phyloP scores from a whole-genome alignment of 2,113 vertebrate genomes.

The Spilogale gracilis region DNA sequence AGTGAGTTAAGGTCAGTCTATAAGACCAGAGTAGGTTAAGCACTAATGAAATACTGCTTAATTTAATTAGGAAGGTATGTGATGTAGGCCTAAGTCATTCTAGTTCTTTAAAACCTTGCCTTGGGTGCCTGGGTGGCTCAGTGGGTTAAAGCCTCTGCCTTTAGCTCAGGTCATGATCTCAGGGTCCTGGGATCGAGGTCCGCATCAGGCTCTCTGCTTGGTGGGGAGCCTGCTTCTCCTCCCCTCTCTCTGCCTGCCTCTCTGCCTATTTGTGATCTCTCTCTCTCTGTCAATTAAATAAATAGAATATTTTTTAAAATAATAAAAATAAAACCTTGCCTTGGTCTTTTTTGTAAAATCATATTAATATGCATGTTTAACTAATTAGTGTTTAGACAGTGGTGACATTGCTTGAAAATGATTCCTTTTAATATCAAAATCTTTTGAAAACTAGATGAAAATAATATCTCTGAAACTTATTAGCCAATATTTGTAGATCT shows the following conservation, averaged over 20 bases:
- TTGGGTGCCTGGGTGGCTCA: neutral
- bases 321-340: neutral
- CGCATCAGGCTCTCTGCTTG: too few relatives aligned
- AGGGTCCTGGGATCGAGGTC: too few relatives aligned
- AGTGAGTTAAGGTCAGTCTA: neutral
- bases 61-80: constrained; percentile 39
- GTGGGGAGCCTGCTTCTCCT: too few relatives aligned
- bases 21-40: constrained; percentile 1
- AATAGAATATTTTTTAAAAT: too few relatives aligned
- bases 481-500: neutral
- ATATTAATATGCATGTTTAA: constrained; percentile 17
- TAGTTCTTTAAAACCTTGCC: constrained; percentile 33
- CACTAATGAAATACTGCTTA: constrained; percentile 27
- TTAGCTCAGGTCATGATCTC: too few relatives aligned
- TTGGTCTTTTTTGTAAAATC: neutral
- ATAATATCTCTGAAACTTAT: neutral
- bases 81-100: constrained; percentile 10
- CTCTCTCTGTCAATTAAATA: too few relatives aligned
- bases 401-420: neutral
- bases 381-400: constrained; percentile 22
- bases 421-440: constrained; percentile 56
- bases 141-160: too few relatives aligned
- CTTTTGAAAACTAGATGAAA: constrained; percentile 7
- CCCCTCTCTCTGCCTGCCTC: too few relatives aligned
- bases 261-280: too few relatives aligned